Evolutionary conservation across 2,797 vertebrate genomes (phyloP).

Genomic region (Lepidocolaptes lacrymiger): DNA sequence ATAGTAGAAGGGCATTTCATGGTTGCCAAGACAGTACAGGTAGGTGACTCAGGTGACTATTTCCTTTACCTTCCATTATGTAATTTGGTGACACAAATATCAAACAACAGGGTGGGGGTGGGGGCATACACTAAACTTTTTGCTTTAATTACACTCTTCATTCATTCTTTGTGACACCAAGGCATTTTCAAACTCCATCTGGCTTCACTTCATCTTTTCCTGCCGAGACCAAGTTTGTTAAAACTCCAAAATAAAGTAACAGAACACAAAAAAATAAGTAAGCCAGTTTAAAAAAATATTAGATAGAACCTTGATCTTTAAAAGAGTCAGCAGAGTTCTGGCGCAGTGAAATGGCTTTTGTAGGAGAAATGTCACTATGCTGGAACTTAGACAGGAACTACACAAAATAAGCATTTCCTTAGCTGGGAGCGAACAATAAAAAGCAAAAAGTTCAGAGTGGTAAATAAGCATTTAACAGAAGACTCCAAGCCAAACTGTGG

Average conservation of each 20-base stretch:
- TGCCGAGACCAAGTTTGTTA: conserved; percentile 64
- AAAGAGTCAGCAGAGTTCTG: neutral
- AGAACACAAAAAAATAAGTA: conserved; percentile 60
- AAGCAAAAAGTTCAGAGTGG: neutral
- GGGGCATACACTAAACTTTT: neutral
- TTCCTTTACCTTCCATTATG: neutral
- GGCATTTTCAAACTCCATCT: neutral
- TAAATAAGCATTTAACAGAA: neutral
- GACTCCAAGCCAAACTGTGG: neutral
- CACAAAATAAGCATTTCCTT: conserved; percentile 59
- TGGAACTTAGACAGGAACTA: conserved; percentile 25
- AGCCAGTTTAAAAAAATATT: conserved; percentile 48
- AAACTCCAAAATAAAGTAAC: conserved; percentile 64
- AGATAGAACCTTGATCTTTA: neutral
- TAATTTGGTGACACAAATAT: neutral
- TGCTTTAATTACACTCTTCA: neutral
- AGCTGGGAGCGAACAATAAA: neutral
- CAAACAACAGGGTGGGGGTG: neutral
- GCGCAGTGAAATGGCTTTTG: neutral
- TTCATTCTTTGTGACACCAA: conserved; percentile 9
- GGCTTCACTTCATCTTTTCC: neutral
- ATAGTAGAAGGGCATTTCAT: neutral
- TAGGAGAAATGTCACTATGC: conserved; percentile 1
- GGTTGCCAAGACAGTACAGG: neutral
- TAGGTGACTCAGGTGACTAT: neutral